A percentile compares a stretch with the other conserved stretches of the same genome.
Conservation (phyloP, 2,113 vertebrate species). For the Amazona guildingii region DNA sequence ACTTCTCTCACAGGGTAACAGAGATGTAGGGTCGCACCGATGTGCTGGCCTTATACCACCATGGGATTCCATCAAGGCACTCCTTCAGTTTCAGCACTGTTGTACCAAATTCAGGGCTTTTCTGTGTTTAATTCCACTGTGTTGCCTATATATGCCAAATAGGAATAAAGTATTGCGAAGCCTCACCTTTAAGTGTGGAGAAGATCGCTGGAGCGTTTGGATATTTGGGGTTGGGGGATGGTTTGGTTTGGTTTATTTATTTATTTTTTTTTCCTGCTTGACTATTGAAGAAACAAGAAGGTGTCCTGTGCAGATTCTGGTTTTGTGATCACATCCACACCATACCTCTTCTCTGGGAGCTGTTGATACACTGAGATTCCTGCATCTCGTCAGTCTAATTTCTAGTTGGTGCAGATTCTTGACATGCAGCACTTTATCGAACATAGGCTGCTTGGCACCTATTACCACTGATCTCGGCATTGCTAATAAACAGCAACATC, state of each 20-base stretch:
- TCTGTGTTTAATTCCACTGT: not conserved
- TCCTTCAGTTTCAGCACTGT: not conserved
- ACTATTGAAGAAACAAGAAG: rapidly evolving
- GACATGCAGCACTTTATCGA: slow-evolving; percentile 84
- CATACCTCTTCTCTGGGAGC: not conserved
- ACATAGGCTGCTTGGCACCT: slow-evolving; percentile 80
- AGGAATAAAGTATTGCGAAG: not conserved
- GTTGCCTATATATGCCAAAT: not conserved
- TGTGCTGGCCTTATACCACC: not conserved
- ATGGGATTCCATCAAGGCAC: not conserved
- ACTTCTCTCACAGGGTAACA: not conserved
- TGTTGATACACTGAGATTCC: not conserved
- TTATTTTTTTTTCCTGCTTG: too few species aligned
- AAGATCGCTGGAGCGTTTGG: not conserved
- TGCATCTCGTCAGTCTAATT: slow-evolving; percentile 69
- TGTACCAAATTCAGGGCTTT: not conserved
- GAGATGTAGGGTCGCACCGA: rapidly evolving
- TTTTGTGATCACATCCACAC: not conserved
- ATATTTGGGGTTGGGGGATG: rapidly evolving
- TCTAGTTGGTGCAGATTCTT: slow-evolving; percentile 70
- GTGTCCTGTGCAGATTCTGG: not conserved
- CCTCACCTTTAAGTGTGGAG: not conserved
- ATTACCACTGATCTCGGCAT: slow-evolving; percentile 78
- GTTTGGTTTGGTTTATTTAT: not conserved
- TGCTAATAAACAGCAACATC: slow-evolving; percentile 82